A percentile compares a stretch with the other conserved stretches of the same genome.
phyloP scores from a whole-genome alignment of 2,797 vertebrate genomes.

The Furcifer pardalis region DNA sequence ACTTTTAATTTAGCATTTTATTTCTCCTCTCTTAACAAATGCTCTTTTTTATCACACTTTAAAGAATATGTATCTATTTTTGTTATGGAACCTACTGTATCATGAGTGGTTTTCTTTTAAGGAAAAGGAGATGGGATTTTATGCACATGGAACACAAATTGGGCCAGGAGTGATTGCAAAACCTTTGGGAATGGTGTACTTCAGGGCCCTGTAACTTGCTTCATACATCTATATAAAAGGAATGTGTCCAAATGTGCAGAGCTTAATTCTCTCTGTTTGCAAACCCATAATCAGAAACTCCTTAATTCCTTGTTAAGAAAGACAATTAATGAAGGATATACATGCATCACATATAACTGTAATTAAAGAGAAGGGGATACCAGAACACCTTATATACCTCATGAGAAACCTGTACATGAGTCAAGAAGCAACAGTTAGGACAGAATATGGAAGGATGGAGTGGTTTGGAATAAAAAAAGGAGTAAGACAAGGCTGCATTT shows the following conservation, averaged over 20 bases:
- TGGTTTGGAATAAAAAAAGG: too few relatives aligned
- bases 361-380: too few relatives aligned
- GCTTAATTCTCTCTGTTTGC: background rate
- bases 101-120: background rate
- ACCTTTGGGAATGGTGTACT: background rate
- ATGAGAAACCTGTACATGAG: too few relatives aligned
- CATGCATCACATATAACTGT: background rate
- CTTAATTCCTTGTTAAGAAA: background rate
- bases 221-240: background rate
- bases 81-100: background rate
- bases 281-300: too few relatives aligned
- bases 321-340: background rate
- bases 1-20: conserved; percentile 60
- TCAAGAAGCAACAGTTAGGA: too few relatives aligned
- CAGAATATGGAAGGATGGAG: too few relatives aligned
- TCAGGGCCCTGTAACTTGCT: background rate
- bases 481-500: too few relatives aligned
- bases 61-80: background rate
- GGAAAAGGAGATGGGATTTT: background rate
- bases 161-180: background rate
- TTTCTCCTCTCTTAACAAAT: conserved; percentile 46
- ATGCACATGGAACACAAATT: background rate
- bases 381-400: too few relatives aligned
- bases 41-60: conserved; percentile 20
- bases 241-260: background rate